Conservation (phyloP, 2,888 invertebrate species). For the Biston stratarius region DNA sequence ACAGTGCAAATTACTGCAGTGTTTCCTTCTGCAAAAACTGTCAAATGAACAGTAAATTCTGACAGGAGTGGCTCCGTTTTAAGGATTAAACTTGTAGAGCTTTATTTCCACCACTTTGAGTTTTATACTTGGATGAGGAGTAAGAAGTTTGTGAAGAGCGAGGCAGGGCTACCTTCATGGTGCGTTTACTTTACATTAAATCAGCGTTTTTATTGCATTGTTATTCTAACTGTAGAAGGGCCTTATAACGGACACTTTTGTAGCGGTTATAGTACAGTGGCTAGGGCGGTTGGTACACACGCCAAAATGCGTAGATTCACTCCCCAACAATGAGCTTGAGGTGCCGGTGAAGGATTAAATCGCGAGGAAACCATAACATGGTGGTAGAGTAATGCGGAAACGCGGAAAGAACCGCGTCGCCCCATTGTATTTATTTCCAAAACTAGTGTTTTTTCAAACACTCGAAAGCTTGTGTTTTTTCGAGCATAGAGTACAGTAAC, state of each 20-base stretch:
- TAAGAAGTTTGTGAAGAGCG: constrained; percentile 13
- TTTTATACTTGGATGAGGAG: constrained; percentile 21
- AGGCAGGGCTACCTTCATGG: constrained; percentile 1
- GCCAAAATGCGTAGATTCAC: no score
- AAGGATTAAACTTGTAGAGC: constrained; percentile 39
- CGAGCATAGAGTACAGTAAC: no score
- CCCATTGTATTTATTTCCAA: no score
- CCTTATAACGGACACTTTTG: not conserved
- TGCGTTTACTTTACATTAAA: not conserved
- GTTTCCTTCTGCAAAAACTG: constrained; percentile 34
- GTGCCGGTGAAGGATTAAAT: no score
- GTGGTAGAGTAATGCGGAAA: no score
- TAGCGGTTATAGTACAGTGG: no score
- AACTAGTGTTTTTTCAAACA: no score
- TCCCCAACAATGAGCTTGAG: no score
- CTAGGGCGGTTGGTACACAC: no score
- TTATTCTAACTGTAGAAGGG: not conserved
- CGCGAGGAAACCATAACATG: no score
- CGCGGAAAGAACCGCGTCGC: no score
- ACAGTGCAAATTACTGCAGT: constrained; percentile 8
- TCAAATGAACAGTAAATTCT: constrained; percentile 38
- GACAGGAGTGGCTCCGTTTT: constrained; percentile 24
- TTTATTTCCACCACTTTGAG: constrained; percentile 37
- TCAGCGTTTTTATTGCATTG: not conserved
- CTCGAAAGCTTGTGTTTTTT: no score